A percentile compares a stretch with the other conserved stretches of the same genome.
Evolutionary conservation across 2,113 vertebrate species (phyloP).

Genomic region (Stercorarius parasiticus): DNA sequence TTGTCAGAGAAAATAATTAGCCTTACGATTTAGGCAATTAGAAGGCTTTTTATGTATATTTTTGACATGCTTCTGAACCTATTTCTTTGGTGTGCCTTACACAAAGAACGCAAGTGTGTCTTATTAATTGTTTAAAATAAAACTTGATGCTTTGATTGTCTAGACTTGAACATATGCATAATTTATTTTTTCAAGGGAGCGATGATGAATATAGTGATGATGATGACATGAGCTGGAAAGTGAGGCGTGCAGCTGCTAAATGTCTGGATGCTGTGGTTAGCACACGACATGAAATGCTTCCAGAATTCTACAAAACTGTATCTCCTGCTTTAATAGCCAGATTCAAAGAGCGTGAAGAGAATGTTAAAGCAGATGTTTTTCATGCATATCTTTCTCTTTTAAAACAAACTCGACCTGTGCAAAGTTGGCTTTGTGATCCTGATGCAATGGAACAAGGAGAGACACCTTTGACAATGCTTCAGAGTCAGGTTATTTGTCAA

Average conservation of each 20-base stretch:
- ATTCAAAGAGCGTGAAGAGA: constrained; percentile 98
- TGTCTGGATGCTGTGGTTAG: constrained; percentile 96
- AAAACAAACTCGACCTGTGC: constrained; percentile 96
- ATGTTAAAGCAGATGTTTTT: constrained; percentile 98
- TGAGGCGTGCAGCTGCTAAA: constrained; percentile 93
- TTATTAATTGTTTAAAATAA: not conserved
- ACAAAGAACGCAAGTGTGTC: not conserved
- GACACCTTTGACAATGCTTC: constrained; percentile 96
- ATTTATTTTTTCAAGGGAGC: constrained; percentile 81
- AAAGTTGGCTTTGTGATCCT: constrained; percentile 96
- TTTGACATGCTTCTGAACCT: not conserved
- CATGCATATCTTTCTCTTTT: constrained; percentile 97
- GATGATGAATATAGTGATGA: constrained; percentile 99
- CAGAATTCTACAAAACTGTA: constrained; percentile 96
- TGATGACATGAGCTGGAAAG: constrained; percentile 99
- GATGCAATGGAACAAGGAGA: constrained; percentile 99
- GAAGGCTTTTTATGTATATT: not conserved
- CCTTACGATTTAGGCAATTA: not conserved
- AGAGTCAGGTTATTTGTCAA: constrained; percentile 87
- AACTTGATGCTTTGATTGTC: not conserved
- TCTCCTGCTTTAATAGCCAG: constrained; percentile 95
- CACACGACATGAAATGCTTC: constrained; percentile 98
- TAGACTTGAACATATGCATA: constrained; percentile 20
- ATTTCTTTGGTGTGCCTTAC: not conserved
- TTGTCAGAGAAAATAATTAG: not conserved